Percentiles rank a stretch among this genome's conserved stretches.
phyloP scores from a whole-genome alignment of 2,113 vertebrate species.

The Columbina picui region DNA sequence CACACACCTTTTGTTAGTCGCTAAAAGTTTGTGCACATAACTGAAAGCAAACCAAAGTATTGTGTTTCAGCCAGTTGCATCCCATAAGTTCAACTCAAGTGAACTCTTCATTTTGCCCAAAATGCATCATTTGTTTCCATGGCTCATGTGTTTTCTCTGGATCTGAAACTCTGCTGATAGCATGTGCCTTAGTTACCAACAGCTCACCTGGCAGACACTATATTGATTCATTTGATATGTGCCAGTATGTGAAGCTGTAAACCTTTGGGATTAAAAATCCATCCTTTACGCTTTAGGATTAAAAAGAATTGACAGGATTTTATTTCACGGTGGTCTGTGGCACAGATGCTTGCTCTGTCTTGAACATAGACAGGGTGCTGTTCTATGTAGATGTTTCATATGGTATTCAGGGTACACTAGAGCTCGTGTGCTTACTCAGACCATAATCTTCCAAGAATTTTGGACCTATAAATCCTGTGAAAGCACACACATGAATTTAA shows the following conservation, averaged over 20 bases:
- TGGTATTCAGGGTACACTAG: neutral
- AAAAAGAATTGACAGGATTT: neutral
- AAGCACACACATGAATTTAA: neutral
- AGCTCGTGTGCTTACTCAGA: neutral
- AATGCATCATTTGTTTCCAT: neutral
- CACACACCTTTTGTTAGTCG: neutral
- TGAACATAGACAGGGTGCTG: neutral
- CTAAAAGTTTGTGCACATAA: neutral
- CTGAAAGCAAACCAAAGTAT: neutral
- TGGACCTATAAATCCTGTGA: neutral
- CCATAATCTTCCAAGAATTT: neutral
- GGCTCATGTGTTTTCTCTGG: neutral
- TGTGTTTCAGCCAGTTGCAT: neutral
- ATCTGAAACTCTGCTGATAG: neutral
- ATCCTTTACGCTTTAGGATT: neutral
- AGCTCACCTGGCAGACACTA: neutral
- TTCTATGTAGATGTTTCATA: neutral
- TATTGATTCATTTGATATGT: neutral
- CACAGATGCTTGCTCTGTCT: neutral
- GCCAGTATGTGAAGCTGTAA: neutral
- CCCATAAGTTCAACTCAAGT: neutral
- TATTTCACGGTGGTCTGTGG: neutral
- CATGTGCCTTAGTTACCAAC: rapidly evolving
- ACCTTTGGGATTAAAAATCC: neutral
- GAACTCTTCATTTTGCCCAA: neutral